Evolutionary conservation across 2,888 invertebrate species (phyloP).

Genomic region (Muschampia plurimacula): DNA sequence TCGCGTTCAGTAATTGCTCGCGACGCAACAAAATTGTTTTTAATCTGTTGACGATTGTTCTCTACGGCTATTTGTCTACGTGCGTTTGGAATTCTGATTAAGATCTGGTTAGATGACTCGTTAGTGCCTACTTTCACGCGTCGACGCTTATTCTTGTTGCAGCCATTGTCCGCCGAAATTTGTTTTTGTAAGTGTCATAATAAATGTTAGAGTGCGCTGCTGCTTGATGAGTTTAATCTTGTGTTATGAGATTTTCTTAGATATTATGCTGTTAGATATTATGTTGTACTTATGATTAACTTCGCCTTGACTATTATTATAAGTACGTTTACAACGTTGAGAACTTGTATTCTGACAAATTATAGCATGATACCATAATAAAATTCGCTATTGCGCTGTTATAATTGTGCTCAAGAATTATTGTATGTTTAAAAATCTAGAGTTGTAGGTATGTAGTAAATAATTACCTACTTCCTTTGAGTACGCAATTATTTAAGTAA

Average conservation of each 20-base stretch:
- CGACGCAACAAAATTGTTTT: conserved; percentile 81
- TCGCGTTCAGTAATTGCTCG: conserved; percentile 81
- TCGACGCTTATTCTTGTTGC: conserved; percentile 42
- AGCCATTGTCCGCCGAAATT: conserved; percentile 38
- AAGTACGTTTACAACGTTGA: not conserved
- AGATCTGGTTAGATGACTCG: conserved; percentile 65
- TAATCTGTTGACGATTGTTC: conserved; percentile 82
- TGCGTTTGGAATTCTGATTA: conserved; percentile 68
- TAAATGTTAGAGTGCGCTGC: conserved; percentile 29
- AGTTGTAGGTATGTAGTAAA: not conserved
- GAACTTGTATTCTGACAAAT: conserved; percentile 3
- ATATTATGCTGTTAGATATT: conserved; percentile 11
- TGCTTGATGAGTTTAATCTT: conserved; percentile 26
- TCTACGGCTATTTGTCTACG: conserved; percentile 81
- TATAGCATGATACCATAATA: not conserved
- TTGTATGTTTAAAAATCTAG: not conserved
- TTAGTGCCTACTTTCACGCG: conserved; percentile 68
- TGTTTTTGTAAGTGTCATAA: conserved; percentile 40
- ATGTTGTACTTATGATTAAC: conserved; percentile 6
- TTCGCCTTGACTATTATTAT: not conserved
- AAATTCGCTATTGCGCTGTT: not conserved
- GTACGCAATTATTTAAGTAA: not conserved
- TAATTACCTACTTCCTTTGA: not conserved
- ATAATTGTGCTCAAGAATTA: not conserved
- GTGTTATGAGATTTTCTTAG: conserved; percentile 20